Percentiles rank a stretch among this genome's conserved stretches.
Evolutionary conservation across 2,888 invertebrate species (phyloP).

Genomic region (Erynnis tages): DNA sequence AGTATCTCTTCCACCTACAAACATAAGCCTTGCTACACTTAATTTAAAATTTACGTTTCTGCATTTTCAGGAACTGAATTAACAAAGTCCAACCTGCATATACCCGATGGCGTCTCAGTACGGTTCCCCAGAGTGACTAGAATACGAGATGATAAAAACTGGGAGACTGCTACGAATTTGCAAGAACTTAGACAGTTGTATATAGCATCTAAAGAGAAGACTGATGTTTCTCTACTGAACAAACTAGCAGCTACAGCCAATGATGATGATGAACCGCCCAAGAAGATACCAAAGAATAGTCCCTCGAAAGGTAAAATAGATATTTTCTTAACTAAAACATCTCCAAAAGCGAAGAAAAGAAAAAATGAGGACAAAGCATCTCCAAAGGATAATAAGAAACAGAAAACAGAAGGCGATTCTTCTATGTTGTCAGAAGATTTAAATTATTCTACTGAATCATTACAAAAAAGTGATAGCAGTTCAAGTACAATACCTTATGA

Average conservation of each 20-base stretch:
- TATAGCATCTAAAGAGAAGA: conserved; percentile 85
- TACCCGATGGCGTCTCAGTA: conserved; percentile 96
- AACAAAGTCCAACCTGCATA: conserved; percentile 91
- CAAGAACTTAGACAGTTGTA: conserved; percentile 86
- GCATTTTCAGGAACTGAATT: conserved; percentile 85
- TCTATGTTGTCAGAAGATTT: conserved; percentile 25
- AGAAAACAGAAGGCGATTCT: conserved; percentile 31
- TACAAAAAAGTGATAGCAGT: conserved; percentile 19
- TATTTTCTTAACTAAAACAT: conserved; percentile 30
- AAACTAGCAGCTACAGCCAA: conserved; percentile 61
- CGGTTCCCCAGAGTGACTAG: conserved; percentile 94
- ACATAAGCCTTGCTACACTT: too few relatives aligned
- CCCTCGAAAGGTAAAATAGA: conserved; percentile 40
- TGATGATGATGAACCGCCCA: conserved; percentile 44
- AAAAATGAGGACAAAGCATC: conserved; percentile 26
- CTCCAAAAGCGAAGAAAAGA: conserved; percentile 20
- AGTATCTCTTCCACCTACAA: too few relatives aligned
- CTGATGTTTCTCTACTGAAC: conserved; percentile 79
- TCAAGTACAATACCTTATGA: conserved; percentile 16
- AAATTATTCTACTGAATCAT: conserved; percentile 31
- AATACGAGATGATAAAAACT: conserved; percentile 91
- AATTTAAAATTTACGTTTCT: not conserved
- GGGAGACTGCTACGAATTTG: conserved; percentile 91
- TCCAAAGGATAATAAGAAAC: conserved; percentile 29
- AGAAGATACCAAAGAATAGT: conserved; percentile 55